phyloP scores from a whole-genome alignment of 35 echinoderm and acorn worm genomes.

The Lytechinus pictus region DNA sequence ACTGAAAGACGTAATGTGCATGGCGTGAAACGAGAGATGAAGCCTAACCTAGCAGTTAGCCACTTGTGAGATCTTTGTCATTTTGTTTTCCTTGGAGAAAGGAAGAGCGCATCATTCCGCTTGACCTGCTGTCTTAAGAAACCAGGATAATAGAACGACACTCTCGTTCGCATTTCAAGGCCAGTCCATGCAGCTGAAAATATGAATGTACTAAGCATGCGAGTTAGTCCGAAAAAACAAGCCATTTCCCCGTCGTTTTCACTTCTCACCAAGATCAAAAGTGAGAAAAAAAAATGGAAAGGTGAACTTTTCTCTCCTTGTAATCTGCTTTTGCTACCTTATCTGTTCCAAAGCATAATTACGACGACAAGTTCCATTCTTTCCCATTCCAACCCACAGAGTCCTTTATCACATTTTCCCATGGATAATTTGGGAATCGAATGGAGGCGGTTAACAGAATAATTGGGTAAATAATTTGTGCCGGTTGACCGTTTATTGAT shows the following conservation, averaged over 20 bases:
- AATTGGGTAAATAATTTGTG: constrained; percentile 6
- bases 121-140: constrained; percentile 6
- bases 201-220: background rate
- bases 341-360: background rate
- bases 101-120: constrained; percentile 38
- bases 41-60: background rate
- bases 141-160: constrained; percentile 22
- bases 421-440: background rate
- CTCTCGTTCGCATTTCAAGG: background rate
- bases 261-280: background rate
- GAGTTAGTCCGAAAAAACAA: background rate
- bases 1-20: background rate
- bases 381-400: background rate
- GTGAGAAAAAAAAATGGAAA: background rate
- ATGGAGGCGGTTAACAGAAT: background rate
- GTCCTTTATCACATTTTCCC: background rate
- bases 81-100: constrained; percentile 1
- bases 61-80: constrained; percentile 1
- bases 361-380: background rate
- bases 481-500: background rate
- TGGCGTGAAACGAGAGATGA: constrained; percentile 8
- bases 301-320: background rate
- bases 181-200: background rate
- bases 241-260: background rate
- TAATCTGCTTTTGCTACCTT: background rate